phyloP scores from a whole-genome alignment of 2,797 vertebrate species.

The Chaetophractus vellerosus region DNA sequence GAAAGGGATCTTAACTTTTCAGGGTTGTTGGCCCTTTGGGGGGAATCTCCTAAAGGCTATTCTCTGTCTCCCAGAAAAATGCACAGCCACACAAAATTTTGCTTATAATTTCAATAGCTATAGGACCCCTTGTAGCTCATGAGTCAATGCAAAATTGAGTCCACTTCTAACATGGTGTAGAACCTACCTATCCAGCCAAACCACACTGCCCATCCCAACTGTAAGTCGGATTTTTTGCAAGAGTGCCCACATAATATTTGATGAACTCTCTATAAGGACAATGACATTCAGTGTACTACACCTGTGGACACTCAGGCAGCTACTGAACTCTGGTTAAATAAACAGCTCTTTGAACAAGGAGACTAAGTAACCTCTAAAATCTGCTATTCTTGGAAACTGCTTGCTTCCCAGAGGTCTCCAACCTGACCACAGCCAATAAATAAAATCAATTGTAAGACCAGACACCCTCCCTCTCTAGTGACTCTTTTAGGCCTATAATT shows the following conservation, averaged over 20 bases:
- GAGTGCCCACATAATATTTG: neutral
- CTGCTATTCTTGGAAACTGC: slow-evolving; percentile 54
- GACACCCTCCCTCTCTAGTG: neutral
- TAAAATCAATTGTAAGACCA: slow-evolving; percentile 45
- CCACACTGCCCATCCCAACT: neutral
- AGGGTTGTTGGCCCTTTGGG: neutral
- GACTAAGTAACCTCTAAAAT: slow-evolving; percentile 53
- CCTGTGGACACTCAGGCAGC: neutral
- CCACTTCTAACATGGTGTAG: neutral
- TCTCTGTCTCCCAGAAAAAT: neutral
- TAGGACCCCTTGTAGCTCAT: neutral
- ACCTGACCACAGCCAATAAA: slow-evolving; percentile 67
- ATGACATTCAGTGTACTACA: neutral
- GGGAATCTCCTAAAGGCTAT: neutral
- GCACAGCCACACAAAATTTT: neutral
- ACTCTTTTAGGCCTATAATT: slow-evolving; percentile 54
- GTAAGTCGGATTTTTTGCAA: neutral
- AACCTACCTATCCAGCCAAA: neutral
- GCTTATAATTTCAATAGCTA: neutral
- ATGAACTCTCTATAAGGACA: neutral
- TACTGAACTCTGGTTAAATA: slow-evolving; percentile 18
- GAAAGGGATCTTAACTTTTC: neutral
- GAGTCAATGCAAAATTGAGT: slow-evolving; percentile 60
- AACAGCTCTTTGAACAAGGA: neutral
- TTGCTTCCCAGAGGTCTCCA: slow-evolving; percentile 58